Base-by-base conservation (phyloP, 2,888 invertebrate genomes). In the Lochmaea crataegi region DNA sequence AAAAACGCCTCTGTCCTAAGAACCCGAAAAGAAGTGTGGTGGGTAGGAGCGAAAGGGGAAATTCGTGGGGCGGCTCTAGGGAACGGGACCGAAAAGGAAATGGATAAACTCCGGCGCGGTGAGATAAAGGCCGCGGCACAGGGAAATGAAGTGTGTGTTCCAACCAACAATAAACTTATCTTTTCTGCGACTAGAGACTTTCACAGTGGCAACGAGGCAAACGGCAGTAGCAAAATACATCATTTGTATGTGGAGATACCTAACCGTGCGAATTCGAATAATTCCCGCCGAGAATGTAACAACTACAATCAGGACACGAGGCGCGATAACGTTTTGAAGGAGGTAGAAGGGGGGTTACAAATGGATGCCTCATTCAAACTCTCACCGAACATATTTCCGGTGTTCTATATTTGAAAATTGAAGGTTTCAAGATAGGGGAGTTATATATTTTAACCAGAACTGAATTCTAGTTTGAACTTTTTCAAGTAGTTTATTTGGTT, bases 151-250 rank as follows among this genome's bases (percentile, higher is more conserved):
- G 86, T 86, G 85, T 85, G 84, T 83, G 84, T 83, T 84, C 84
- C 83, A 82, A 83, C 84, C 84, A 85, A 86, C 85, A 86, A 86
- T 86, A 85, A 85, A 86, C 85, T 86, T 86, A 85, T 86, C 86
- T 85, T 84, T 85, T 85, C 84, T 84, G 82, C 84, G 83, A 85
- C 82, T 85, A 84, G 83, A 84, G 83, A 84, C 84, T 83, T 84
- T 82, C 82, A 83, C 81, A 80, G 81, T 61, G 41, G 61, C 61
- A 61, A 61, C 61, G 61, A 63, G 61, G 61, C 42, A 18, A 63
- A 63, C 64, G 70, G 70, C 81, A 82, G 82, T 72, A 80, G 83
- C 84, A 84, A 85, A 85, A 85, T 85, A 85, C 84, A 85, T 86
- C 85, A 85, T 86, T 86, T 86, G 85, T 85, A 85, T 85, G 85